Evolutionary conservation across 92 coral and sea anemone genomes (phyloP).

Genomic region (Isaurus tuberculatus): DNA sequence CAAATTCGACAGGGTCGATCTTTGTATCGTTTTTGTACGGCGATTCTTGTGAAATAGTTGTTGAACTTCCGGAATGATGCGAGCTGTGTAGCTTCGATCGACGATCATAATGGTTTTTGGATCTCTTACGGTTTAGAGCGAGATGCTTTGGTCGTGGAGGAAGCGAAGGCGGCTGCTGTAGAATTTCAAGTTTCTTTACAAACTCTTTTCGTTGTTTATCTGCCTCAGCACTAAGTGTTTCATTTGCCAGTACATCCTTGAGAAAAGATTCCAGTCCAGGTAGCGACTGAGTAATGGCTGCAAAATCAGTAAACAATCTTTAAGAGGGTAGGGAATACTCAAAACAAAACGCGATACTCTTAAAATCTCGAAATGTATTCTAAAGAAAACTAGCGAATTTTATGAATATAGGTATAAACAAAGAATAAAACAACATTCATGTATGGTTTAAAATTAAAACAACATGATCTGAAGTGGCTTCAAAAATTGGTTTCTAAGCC

Average conservation of each 20-base stretch:
- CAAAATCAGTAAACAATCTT: constrained; percentile 46
- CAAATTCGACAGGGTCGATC: constrained; percentile 81
- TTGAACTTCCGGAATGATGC: constrained; percentile 72
- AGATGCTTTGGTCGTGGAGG: constrained; percentile 87
- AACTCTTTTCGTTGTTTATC: constrained; percentile 92
- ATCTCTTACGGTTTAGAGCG: constrained; percentile 43
- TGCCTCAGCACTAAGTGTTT: constrained; percentile 88
- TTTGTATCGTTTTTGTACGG: constrained; percentile 66
- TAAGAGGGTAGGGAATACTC: neutral
- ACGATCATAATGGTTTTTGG: constrained; percentile 55
- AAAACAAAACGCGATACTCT: constrained; percentile 2
- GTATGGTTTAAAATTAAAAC: constrained; percentile 39
- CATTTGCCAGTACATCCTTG: constrained; percentile 88
- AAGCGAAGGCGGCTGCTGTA: constrained; percentile 83
- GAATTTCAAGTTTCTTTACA: constrained; percentile 77
- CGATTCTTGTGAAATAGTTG: constrained; percentile 37
- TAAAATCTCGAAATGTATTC: neutral
- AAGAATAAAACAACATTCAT: constrained; percentile 28
- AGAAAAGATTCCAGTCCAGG: constrained; percentile 93
- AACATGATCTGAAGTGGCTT: constrained; percentile 14
- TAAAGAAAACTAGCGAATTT: neutral
- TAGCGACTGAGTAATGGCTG: constrained; percentile 95
- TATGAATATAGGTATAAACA: constrained; percentile 15
- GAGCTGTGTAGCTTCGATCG: constrained; percentile 40
- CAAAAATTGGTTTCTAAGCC: constrained; percentile 40